These are phyloP conservation scores for Gadus macrocephalus DNA, from an alignment of 2,113 vertebrate genomes.

Conservation along the genomic window DNA sequence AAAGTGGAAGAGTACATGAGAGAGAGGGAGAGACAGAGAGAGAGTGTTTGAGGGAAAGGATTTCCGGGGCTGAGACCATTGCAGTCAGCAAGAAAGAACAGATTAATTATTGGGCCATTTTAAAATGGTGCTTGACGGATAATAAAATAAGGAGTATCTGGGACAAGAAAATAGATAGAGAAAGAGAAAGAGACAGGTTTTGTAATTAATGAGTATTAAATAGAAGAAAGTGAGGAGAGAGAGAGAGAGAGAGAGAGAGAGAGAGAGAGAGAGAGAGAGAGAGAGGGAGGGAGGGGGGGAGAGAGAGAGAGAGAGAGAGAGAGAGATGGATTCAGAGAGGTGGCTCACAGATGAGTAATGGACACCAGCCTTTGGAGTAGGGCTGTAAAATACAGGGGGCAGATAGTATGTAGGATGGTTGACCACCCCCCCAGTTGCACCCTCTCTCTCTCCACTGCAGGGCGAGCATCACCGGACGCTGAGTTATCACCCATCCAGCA, in stretches of 20 bases:
- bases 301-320: too few relatives aligned
- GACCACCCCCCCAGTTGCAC: too few relatives aligned
- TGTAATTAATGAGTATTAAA: background rate
- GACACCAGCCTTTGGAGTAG: too few relatives aligned
- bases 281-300: conserved; percentile 26
- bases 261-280: background rate
- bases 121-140: background rate
- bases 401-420: background rate
- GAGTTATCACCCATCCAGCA: background rate
- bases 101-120: background rate
- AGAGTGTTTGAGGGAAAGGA: too few relatives aligned
- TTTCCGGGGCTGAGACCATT: too few relatives aligned
- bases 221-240: conserved; percentile 2
- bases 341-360: too few relatives aligned
- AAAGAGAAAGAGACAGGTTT: background rate
- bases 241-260: conserved; percentile 11
- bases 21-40: background rate
- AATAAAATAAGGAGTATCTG: background rate
- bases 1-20: background rate
- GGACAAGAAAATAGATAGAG: background rate
- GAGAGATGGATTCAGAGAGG: too few relatives aligned
- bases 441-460: background rate
- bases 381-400: background rate
- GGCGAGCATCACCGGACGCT: background rate
- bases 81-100: background rate